Percentiles rank a stretch among this genome's conserved stretches.
These are phyloP conservation scores for Gymnobelideus leadbeateri DNA, from an alignment of 2,113 vertebrate genomes.

Conservation along the genomic window DNA sequence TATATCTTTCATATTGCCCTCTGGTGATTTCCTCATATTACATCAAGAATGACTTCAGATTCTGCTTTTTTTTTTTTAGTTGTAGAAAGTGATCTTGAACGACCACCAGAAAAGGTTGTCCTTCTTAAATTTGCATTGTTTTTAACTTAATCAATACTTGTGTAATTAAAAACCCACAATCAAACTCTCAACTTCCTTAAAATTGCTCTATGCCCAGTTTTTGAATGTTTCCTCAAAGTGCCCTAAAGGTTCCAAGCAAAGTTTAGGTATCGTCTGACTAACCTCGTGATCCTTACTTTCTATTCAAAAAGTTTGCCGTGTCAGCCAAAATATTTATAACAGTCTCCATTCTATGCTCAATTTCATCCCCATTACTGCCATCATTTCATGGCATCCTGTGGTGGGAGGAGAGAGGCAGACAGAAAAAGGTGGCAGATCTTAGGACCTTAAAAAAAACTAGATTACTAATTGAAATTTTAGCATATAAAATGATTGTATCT, in stretches of 20 bases:
- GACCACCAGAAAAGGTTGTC: background rate
- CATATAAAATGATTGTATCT: conserved; percentile 25
- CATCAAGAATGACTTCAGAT: background rate
- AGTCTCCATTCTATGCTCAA: background rate
- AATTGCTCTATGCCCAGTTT: background rate
- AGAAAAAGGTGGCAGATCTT: background rate
- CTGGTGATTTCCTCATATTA: conserved; percentile 12
- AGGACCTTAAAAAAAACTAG: background rate
- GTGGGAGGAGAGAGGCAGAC: background rate
- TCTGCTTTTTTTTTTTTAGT: background rate
- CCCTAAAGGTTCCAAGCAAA: background rate
- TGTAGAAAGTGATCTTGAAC: background rate
- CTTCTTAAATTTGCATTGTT: background rate
- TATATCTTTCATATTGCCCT: background rate
- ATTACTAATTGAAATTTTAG: background rate
- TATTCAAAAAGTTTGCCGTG: background rate
- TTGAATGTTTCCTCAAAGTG: background rate
- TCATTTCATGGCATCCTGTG: background rate
- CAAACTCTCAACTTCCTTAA: background rate
- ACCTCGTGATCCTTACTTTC: background rate
- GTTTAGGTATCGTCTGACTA: background rate
- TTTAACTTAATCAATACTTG: background rate
- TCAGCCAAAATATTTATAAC: background rate
- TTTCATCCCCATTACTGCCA: background rate
- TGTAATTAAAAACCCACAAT: conserved; percentile 19